Base-by-base conservation (phyloP, 2,797 vertebrate species). In the Oryzias dopingdopingensis region DNA sequence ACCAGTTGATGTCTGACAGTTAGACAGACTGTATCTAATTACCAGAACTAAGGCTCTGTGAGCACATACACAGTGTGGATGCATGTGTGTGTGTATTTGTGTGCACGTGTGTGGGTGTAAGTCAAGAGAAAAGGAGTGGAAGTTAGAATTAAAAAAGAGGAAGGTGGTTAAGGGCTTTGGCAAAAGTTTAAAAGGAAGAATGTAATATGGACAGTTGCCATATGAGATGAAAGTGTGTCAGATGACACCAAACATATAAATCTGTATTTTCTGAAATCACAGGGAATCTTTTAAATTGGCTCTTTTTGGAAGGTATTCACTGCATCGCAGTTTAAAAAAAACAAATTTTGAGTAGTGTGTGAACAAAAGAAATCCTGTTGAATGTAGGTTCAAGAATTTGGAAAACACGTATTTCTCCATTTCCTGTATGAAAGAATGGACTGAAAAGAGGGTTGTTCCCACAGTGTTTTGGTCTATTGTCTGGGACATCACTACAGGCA, bases 21-120 rank as follows among this genome's bases (percentile, higher is more conserved):
- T 90, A 85, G 85, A 90, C 88, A 88, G 86, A 86, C 84, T 88
- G 88, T 84, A 88, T 90, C 84, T 88, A 89, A 90, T 90, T 90
- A 87, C 86, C 84, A 70, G 70, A 84, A 82, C 73, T 73, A 8
- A 72, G 63, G 74, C 86, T 80, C 86, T 85, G 29, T 10, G 29
- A 32, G 29, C 29, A 32, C 32, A 37, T 3, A 32, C 32, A 37
- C 10, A 37, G 32, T 13, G 32, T 37, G 32, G 12, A 10, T 32
- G 85, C 82, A 65, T 84, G 65, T 65, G 67, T 40, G 59, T 65
- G 58, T 67, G 71, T 52, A 69, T 29, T 62, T 46, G 59, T 32
- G 73, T 62, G 71, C 32, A 53, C 32, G 63, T 52, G 59, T 44
- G 74, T 70, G 81, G 58, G 76, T 77, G 72, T 66, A 71, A 62